Base-by-base conservation (phyloP, 2,113 vertebrate species). In the Corythornis madagascariensis region DNA sequence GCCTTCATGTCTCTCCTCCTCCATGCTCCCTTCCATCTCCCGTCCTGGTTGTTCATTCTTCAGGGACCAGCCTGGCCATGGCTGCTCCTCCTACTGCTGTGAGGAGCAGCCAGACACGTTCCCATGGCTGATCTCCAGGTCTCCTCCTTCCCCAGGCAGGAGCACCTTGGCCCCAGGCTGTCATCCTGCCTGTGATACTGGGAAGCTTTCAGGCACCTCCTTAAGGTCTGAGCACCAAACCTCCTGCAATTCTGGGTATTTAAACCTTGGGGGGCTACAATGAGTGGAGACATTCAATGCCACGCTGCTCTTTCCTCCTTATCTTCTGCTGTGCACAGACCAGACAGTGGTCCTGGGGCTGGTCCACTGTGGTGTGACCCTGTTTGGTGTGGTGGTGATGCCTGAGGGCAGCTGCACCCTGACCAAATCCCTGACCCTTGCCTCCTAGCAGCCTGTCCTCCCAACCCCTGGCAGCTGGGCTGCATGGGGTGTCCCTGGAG, bases 381-480 rank as follows among this genome's bases (percentile, higher is more conserved):
- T 40, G 69, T 29, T 4, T 2, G 13, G 29, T 19, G n/a, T 25
- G 61, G 69, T 50, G 45, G 45, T 33, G 8, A 22, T 1, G 11
- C 20, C 3, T 1, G 19, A 47, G 16, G 43, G 59, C 57, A 76
- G 21, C 53, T 52, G 65, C 26, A 38, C 12, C 53, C 53, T 16
- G 10, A 26, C 28, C 16, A 17, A 29, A 55, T 55, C 52, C 26
- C 52, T 17, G 19, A 22, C 21, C 26, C 64, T 48, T n/a, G 55
- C 18, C 47, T 71, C 18, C 26, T 31, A 18, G 38, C 25, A 38
- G 8, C 31, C 38, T n/a, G 7, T 22, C 50, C 50, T 59, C 24
- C 53, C 52, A 42, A 2, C 12, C 1, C 0, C 0, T 8, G 21
- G 13, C 21, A 66, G 16, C 8, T 43, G n/a, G 31, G n/a, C n/a